These are phyloP conservation scores for Nannoperca obscura DNA, from an alignment of 2,797 vertebrate genomes.

Conservation along the genomic window DNA sequence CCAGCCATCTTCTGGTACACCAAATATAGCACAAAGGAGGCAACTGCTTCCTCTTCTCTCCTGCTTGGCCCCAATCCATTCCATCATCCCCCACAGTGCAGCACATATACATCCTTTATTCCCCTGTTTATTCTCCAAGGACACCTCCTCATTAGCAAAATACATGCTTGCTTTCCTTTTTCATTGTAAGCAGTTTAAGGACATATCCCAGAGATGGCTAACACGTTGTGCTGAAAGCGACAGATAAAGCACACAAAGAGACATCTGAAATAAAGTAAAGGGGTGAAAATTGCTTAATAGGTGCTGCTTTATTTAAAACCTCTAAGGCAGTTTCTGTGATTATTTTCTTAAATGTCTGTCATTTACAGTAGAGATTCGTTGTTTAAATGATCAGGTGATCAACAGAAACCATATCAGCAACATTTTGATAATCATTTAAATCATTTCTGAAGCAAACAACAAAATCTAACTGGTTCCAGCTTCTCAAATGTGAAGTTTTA, in stretches of 20 bases:
- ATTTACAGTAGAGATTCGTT: background rate
- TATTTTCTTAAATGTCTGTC: slow-evolving; percentile 10
- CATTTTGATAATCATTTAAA: background rate
- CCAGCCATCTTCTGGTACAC: slow-evolving; percentile 79
- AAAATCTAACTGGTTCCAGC: background rate
- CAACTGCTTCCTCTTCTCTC: slow-evolving; percentile 82
- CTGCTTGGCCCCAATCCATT: slow-evolving; percentile 78
- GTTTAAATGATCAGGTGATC: slow-evolving; percentile 9
- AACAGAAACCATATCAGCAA: slow-evolving; percentile 6
- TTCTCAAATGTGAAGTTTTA: slow-evolving; percentile 1
- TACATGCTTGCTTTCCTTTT: slow-evolving; percentile 75
- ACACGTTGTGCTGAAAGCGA: slow-evolving; percentile 38
- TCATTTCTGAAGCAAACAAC: background rate
- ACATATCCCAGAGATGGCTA: slow-evolving; percentile 52
- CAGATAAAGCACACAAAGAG: slow-evolving; percentile 42
- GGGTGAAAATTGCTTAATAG: background rate
- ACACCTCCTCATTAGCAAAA: slow-evolving; percentile 79
- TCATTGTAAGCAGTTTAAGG: slow-evolving; percentile 71
- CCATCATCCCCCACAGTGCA: slow-evolving; percentile 76
- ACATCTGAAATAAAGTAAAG: slow-evolving; percentile 29
- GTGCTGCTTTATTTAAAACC: slow-evolving; percentile 20
- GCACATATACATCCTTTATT: slow-evolving; percentile 74
- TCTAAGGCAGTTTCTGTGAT: background rate
- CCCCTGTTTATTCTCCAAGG: slow-evolving; percentile 77
- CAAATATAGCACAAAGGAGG: slow-evolving; percentile 86